Percentiles rank a stretch among this genome's conserved stretches.
These are phyloP conservation scores for Macaria liturata DNA, from an alignment of 2,888 invertebrate species.

Conservation along the genomic window DNA sequence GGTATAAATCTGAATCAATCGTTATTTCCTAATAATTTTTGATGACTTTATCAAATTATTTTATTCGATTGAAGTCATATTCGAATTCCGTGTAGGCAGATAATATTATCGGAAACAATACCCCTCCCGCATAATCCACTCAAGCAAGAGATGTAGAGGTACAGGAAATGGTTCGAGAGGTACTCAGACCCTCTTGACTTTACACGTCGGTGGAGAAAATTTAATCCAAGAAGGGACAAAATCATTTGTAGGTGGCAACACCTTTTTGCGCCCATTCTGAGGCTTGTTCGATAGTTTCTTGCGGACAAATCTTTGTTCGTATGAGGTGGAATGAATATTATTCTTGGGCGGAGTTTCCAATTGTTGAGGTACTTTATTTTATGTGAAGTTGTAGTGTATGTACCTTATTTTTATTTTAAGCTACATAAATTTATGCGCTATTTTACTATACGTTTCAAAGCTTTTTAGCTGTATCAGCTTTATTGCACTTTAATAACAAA, in stretches of 20 bases:
- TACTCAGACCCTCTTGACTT: slow-evolving; percentile 52
- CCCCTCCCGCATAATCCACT: slow-evolving; percentile 15
- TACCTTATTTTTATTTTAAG: too few species aligned
- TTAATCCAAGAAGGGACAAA: slow-evolving; percentile 28
- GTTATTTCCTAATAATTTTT: too few species aligned
- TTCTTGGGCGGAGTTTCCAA: too few species aligned
- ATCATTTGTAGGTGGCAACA: slow-evolving; percentile 55
- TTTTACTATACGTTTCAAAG: too few species aligned
- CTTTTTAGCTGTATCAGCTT: too few species aligned
- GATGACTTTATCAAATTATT: too few species aligned
- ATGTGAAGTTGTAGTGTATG: too few species aligned
- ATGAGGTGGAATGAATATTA: not conserved
- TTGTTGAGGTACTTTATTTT: too few species aligned
- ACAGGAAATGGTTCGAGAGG: slow-evolving; percentile 41
- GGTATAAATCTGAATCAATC: too few species aligned
- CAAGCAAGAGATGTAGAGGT: slow-evolving; percentile 18
- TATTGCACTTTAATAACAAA: too few species aligned
- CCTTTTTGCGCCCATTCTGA: slow-evolving; percentile 55
- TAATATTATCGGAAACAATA: too few species aligned
- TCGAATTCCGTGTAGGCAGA: not conserved
- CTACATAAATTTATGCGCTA: too few species aligned
- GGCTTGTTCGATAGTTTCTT: slow-evolving; percentile 21
- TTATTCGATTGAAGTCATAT: not conserved
- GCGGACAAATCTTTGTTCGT: not conserved
- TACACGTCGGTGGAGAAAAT: slow-evolving; percentile 51